Evolutionary conservation across 1,140 invertebrate species (phyloP).

Genomic region (Arion vulgaris): DNA sequence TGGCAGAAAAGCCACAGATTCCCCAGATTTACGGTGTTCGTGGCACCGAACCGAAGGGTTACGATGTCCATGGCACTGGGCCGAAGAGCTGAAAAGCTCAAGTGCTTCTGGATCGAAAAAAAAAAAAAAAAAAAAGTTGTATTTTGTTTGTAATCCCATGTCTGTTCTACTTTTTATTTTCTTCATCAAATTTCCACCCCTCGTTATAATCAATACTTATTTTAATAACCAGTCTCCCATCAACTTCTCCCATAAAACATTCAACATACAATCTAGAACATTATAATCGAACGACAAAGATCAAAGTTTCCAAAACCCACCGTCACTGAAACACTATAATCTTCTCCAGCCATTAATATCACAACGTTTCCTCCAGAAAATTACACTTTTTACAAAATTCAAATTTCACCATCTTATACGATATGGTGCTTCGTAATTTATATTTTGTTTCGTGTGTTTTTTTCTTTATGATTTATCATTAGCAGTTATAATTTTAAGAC

Average conservation of each 20-base stretch:
- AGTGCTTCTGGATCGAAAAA: no score
- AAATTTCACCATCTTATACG: not conserved
- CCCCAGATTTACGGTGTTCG: no score
- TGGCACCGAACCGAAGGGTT: no score
- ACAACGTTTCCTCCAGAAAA: not conserved
- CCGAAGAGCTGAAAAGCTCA: no score
- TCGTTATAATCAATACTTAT: no score
- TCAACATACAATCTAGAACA: not conserved
- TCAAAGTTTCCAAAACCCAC: not conserved
- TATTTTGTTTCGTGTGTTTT: slow-evolving; percentile 15
- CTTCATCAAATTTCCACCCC: no score
- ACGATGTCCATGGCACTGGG: no score
- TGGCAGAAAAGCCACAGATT: no score
- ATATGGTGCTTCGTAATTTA: not conserved
- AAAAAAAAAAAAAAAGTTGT: no score
- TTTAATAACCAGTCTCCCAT: not conserved
- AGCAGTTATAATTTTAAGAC: not conserved
- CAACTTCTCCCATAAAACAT: not conserved
- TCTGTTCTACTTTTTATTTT: no score
- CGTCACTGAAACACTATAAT: not conserved
- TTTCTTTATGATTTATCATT: not conserved
- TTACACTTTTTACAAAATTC: not conserved
- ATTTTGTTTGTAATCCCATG: no score
- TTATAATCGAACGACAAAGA: not conserved
- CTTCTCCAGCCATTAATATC: not conserved